These are phyloP conservation scores for Rhynchopsitta pachyrhyncha DNA, from an alignment of 2,113 vertebrate species.

Conservation along the genomic window DNA sequence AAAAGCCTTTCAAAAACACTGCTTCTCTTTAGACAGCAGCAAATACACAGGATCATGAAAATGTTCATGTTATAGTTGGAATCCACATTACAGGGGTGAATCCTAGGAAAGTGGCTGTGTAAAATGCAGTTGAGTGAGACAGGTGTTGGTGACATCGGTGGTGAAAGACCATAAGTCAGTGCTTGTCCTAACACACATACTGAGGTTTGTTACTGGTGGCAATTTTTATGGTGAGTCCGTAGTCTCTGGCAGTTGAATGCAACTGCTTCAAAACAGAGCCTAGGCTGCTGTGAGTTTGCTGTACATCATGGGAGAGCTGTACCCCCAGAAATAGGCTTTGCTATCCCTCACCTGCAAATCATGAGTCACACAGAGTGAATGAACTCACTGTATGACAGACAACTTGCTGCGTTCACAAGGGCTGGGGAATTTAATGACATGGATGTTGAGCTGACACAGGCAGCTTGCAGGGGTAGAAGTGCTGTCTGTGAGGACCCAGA, in stretches of 20 bases:
- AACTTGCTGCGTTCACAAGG: fast-evolving
- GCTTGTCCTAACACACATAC: background rate
- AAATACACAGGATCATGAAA: background rate
- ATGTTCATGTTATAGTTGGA: background rate
- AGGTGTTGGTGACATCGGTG: fast-evolving
- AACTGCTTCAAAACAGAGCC: background rate
- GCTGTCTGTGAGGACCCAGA: background rate
- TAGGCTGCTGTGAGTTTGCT: background rate
- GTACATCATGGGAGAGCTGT: fast-evolving
- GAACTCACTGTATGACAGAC: background rate
- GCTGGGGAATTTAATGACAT: background rate
- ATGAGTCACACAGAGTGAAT: fast-evolving
- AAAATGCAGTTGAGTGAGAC: background rate
- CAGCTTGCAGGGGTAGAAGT: background rate
- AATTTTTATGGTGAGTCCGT: background rate
- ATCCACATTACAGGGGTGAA: background rate
- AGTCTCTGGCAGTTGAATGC: background rate
- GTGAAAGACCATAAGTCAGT: background rate
- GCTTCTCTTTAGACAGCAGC: background rate
- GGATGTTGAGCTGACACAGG: background rate
- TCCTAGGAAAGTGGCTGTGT: background rate
- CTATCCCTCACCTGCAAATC: background rate
- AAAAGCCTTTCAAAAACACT: background rate
- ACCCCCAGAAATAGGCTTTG: background rate
- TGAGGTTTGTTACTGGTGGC: background rate